Evolutionary conservation across 2,797 vertebrate species (phyloP).

Genomic region (Microchirus variegatus): DNA sequence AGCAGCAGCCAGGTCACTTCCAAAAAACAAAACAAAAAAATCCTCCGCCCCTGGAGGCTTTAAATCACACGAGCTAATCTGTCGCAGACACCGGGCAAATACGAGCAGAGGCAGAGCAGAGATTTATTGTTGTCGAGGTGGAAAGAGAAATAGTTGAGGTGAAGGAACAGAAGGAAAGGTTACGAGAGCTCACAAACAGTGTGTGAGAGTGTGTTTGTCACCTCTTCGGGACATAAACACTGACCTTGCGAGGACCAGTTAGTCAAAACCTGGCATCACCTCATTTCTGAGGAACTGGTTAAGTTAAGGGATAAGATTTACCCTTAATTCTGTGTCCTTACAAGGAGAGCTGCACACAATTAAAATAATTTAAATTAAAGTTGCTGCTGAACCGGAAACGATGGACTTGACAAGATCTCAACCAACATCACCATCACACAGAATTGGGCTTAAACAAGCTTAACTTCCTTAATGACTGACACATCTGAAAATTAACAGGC

Average conservation of each 20-base stretch:
- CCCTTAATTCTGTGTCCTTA: no score
- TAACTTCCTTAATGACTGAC: not conserved
- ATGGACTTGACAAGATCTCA: conserved; percentile 35
- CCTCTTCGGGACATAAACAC: no score
- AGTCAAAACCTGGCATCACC: no score
- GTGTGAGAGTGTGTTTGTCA: not conserved
- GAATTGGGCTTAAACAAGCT: not conserved
- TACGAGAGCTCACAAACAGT: conserved; percentile 29
- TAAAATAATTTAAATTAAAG: conserved; percentile 28
- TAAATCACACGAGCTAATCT: conserved; percentile 65
- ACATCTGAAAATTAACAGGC: no score
- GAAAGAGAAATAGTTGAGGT: conserved; percentile 55
- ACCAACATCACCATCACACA: not conserved
- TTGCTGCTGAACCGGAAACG: conserved; percentile 33
- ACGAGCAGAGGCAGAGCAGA: conserved; percentile 36
- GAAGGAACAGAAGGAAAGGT: conserved; percentile 31
- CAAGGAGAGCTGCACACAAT: not conserved
- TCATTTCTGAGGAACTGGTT: no score
- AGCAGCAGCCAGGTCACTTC: conserved; percentile 57
- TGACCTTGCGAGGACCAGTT: no score
- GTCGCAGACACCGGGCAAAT: conserved; percentile 43
- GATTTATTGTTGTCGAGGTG: conserved; percentile 61
- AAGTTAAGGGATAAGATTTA: no score
- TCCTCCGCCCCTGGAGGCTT: conserved; percentile 46
- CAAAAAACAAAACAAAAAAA: conserved; percentile 41